Conservation (phyloP, 2,113 vertebrate species). For the Herpetotheres cachinnans region DNA sequence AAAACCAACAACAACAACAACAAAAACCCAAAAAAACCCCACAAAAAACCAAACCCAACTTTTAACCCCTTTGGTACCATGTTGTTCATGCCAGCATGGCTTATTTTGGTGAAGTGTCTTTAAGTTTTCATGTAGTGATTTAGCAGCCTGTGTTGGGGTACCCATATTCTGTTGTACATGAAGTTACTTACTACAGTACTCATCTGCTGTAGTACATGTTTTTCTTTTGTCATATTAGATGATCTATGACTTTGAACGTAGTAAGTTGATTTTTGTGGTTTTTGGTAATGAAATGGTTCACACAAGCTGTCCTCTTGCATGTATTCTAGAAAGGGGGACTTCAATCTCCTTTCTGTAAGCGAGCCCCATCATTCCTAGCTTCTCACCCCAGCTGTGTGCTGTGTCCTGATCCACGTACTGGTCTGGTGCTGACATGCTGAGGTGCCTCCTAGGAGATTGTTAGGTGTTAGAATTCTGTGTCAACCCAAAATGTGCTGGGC, state of each 20-base stretch:
- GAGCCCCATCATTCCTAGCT: neutral
- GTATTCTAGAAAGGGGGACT: neutral
- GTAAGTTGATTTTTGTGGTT: neutral
- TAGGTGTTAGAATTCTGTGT: neutral
- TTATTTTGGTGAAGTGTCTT: neutral
- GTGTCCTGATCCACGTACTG: neutral
- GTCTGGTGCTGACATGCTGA: neutral
- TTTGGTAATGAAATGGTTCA: neutral
- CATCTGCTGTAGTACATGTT: neutral
- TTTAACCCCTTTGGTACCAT: neutral
- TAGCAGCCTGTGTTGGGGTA: neutral
- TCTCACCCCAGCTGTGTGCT: neutral
- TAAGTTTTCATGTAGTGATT: neutral
- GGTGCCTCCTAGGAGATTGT: neutral
- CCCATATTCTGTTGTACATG: neutral
- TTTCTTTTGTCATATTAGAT: neutral
- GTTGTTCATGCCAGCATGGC: neutral
- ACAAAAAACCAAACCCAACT: neutral
- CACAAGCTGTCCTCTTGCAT: neutral
- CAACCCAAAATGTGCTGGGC: neutral
- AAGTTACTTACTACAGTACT: neutral
- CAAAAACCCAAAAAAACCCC: neutral
- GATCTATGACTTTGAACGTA: neutral
- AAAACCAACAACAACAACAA: too few species aligned
- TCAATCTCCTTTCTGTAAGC: accelerated